Evolutionary conservation across 1,140 invertebrate species (phyloP).

Genomic region (Samia ricini): DNA sequence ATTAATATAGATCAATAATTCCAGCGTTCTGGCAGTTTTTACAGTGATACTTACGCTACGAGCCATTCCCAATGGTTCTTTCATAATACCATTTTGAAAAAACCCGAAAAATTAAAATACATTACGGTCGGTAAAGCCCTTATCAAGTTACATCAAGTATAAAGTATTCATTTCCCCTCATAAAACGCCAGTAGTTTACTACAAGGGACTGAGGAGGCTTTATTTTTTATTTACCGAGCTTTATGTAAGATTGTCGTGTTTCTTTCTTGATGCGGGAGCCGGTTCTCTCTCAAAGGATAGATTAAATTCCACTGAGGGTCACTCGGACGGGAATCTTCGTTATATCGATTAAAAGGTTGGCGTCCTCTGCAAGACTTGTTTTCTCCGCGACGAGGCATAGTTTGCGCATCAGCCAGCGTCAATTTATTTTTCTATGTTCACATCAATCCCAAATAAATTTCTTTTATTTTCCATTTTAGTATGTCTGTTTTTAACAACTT

Average conservation of each 20-base stretch:
- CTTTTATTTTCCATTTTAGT: too few species aligned
- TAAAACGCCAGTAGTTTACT: not conserved
- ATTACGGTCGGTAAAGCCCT: not conserved
- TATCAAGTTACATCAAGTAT: not conserved
- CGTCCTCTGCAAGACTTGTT: not conserved
- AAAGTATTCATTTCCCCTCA: not conserved
- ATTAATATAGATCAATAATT: too few species aligned
- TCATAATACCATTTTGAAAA: not conserved
- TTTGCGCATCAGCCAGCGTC: not conserved
- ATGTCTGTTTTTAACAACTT: too few species aligned
- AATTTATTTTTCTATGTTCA: not conserved
- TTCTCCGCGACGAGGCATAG: not conserved
- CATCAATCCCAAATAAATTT: too few species aligned
- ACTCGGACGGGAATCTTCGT: not conserved
- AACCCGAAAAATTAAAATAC: not conserved
- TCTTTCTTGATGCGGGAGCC: constrained; percentile 6
- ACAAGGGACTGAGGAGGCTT: not conserved
- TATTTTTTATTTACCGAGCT: not conserved
- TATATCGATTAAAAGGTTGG: constrained; percentile 7
- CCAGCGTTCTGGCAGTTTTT: too few species aligned
- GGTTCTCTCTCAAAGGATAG: constrained; percentile 3
- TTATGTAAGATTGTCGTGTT: not conserved
- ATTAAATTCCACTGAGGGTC: constrained; percentile 7
- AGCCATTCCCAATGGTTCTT: too few species aligned
- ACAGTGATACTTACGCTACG: too few species aligned